Conservation (phyloP, 2,888 invertebrate species). For the Parnassius orleans region DNA sequence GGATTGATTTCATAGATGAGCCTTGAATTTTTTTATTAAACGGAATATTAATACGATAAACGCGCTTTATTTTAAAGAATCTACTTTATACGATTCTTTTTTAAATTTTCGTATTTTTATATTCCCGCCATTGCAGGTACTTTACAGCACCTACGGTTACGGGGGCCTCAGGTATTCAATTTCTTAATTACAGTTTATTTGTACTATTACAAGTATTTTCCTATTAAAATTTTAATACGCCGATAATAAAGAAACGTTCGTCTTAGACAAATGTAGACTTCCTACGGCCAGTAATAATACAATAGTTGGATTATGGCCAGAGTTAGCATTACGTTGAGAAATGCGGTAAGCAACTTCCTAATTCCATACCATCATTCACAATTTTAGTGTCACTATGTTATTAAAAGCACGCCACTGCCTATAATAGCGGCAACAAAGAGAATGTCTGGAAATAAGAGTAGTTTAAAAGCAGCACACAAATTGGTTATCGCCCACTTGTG, state of each 20-base stretch:
- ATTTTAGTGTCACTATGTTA: conserved; percentile 13
- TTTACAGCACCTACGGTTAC: too few species aligned
- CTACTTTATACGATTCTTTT: too few species aligned
- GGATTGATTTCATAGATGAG: not conserved
- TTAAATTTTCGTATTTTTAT: too few species aligned
- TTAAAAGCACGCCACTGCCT: not conserved
- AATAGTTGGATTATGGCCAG: conserved; percentile 51
- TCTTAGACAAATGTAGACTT: conserved; percentile 36
- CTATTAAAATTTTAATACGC: conserved; percentile 27
- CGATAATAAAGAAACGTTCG: conserved; percentile 39
- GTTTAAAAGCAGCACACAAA: conserved; percentile 7
- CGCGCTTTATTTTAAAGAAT: too few species aligned
- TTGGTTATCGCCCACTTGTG: conserved; percentile 33
- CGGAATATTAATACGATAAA: not conserved
- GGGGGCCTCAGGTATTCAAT: too few species aligned
- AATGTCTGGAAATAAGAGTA: not conserved
- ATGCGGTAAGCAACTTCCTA: conserved; percentile 39
- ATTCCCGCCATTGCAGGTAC: too few species aligned
- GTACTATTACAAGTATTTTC: too few species aligned
- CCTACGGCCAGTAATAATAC: conserved; percentile 55
- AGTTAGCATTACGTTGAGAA: conserved; percentile 44
- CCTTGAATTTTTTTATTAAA: not conserved
- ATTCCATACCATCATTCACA: conserved; percentile 44
- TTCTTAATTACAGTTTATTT: too few species aligned
- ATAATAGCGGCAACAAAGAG: not conserved